Conservation (phyloP, 2,888 invertebrate species). For the Oconnorella tubifera region DNA sequence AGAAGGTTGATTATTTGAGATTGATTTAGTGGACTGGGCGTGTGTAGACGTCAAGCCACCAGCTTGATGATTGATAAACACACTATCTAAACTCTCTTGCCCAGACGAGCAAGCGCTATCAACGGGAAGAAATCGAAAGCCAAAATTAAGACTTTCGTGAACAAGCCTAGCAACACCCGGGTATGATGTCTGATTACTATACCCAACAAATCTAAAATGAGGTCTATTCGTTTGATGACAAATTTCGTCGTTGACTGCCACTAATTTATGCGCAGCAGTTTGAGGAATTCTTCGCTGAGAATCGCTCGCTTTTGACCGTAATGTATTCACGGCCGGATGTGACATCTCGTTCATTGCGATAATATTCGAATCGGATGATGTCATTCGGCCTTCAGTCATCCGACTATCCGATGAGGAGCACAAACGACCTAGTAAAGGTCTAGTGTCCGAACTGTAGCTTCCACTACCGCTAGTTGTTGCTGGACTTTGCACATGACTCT, state of each 20-base stretch:
- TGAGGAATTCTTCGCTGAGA: not conserved
- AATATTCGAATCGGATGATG: conserved; percentile 17
- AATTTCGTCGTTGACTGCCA: no score
- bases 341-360: not conserved
- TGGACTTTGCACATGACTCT: no score
- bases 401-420: not conserved
- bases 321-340: no score
- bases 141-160: conserved; percentile 14
- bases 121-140: conserved; percentile 10
- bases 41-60: no score
- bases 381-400: conserved; percentile 9
- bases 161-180: conserved; percentile 13
- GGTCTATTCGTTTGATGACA: not conserved
- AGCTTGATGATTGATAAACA: conserved; percentile 9
- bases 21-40: no score
- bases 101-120: conserved; percentile 3
- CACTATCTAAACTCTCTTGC: conserved; percentile 13
- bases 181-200: not conserved
- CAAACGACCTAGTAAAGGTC: conserved; percentile 1
- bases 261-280: no score
- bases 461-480: not conserved
- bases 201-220: not conserved
- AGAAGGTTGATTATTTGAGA: no score
- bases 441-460: conserved; percentile 12
- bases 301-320: no score